Evolutionary conservation across 92 coral and sea anemone genomes (phyloP).

Genomic region (Actinernus sp.): DNA sequence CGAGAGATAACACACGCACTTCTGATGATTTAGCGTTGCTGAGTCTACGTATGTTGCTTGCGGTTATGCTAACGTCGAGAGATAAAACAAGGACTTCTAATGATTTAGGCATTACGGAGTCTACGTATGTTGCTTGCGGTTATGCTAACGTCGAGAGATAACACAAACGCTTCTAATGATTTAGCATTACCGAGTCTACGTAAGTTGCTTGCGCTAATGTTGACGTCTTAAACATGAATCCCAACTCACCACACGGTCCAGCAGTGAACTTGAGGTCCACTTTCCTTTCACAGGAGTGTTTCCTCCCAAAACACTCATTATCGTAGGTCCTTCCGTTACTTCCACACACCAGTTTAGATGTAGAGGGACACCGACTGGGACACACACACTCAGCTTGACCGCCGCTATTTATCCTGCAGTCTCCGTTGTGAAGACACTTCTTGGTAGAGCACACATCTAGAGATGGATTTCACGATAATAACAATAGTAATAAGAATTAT

Average conservation of each 20-base stretch:
- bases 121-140: too few species aligned
- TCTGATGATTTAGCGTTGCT: too few species aligned
- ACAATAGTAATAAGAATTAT: neutral
- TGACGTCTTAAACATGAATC: too few species aligned
- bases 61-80: too few species aligned
- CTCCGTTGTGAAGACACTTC: conserved; percentile 69
- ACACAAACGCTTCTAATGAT: too few species aligned
- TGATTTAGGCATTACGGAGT: too few species aligned
- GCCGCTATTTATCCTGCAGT: conserved; percentile 48
- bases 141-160: too few species aligned
- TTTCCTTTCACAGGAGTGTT: conserved; percentile 83
- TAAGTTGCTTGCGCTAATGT: too few species aligned
- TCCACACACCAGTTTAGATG: conserved; percentile 87
- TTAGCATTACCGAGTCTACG: too few species aligned
- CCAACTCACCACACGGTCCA: conserved; percentile 85
- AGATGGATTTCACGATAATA: neutral
- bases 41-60: too few species aligned
- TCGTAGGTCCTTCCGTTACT: conserved; percentile 92
- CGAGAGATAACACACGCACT: too few species aligned
- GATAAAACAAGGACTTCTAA: too few species aligned
- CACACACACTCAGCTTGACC: conserved; percentile 77
- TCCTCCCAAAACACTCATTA: conserved; percentile 76
- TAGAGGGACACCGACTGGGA: conserved; percentile 64
- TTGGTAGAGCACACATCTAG: conserved; percentile 81
- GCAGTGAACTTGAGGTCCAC: conserved; percentile 43